A percentile compares a stretch with the other conserved stretches of the same genome.
phyloP scores from a whole-genome alignment of 2,113 vertebrate species.

The Odobenus rosmarus region DNA sequence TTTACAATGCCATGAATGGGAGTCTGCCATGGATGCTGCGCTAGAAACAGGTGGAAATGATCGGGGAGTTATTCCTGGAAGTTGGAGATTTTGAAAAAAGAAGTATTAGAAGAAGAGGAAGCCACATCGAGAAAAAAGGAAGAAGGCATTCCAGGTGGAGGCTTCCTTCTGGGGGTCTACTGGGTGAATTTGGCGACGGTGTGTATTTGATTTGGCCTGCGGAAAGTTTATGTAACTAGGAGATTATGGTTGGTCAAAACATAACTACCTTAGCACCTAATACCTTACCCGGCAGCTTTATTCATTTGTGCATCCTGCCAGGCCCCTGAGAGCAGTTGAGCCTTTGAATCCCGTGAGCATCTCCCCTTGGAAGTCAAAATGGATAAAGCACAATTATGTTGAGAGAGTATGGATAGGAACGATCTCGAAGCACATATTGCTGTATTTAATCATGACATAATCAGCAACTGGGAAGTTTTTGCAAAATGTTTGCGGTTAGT shows the following conservation, averaged over 20 bases:
- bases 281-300: background rate
- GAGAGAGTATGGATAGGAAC: background rate
- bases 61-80: background rate
- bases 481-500: background rate
- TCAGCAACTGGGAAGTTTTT: background rate
- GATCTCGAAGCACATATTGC: background rate
- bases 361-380: background rate
- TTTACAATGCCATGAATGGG: background rate
- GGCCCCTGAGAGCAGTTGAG: background rate
- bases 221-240: background rate
- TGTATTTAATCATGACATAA: background rate
- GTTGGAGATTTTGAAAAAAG: background rate
- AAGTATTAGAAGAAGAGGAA: background rate
- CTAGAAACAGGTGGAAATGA: background rate
- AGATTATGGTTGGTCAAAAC: background rate
- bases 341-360: background rate
- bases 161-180: background rate
- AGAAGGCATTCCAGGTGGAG: background rate
- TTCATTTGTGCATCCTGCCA: background rate
- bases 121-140: background rate
- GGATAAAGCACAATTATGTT: background rate
- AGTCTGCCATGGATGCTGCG: fast-evolving
- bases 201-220: background rate
- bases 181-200: background rate
- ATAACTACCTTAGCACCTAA: background rate